These are phyloP conservation scores for Lasioglossum calceatum DNA, from an alignment of 2,888 invertebrate genomes.

Conservation along the genomic window DNA sequence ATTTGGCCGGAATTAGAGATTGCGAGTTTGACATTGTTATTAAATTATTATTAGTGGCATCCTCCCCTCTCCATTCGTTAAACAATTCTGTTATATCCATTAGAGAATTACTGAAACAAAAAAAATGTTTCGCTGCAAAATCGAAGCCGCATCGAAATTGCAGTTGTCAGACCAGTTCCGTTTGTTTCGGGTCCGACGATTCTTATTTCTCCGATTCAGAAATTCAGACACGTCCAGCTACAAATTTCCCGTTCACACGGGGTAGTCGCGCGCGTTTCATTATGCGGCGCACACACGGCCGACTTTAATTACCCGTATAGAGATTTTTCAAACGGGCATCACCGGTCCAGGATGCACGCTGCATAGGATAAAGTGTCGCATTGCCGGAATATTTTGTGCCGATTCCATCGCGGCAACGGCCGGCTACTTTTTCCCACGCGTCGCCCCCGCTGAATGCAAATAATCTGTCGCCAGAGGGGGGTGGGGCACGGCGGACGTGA, in stretches of 20 bases:
- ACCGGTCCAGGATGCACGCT: constrained; percentile 15
- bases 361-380: constrained; percentile 7
- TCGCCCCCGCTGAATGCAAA: constrained; percentile 39
- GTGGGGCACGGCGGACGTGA: constrained; percentile 46
- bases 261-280: constrained; percentile 5
- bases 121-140: not conserved
- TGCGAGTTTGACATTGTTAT: too few relatives aligned
- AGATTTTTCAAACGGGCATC: constrained; percentile 45
- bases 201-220: constrained; percentile 6
- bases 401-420: constrained; percentile 22
- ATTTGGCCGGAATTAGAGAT: too few relatives aligned
- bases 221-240: constrained; percentile 25
- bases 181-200: not conserved
- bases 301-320: constrained; percentile 50
- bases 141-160: not conserved
- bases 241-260: not conserved
- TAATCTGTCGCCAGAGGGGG: constrained; percentile 34
- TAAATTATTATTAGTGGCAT: too few relatives aligned
- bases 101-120: too few relatives aligned
- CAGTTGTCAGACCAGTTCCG: not conserved
- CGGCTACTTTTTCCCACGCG: constrained; percentile 5
- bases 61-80: too few relatives aligned
- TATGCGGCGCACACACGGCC: not conserved
- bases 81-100: too few relatives aligned
- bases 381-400: constrained; percentile 44